Conservation (phyloP, 2,888 invertebrate genomes). For the Drosophila leonis region DNA sequence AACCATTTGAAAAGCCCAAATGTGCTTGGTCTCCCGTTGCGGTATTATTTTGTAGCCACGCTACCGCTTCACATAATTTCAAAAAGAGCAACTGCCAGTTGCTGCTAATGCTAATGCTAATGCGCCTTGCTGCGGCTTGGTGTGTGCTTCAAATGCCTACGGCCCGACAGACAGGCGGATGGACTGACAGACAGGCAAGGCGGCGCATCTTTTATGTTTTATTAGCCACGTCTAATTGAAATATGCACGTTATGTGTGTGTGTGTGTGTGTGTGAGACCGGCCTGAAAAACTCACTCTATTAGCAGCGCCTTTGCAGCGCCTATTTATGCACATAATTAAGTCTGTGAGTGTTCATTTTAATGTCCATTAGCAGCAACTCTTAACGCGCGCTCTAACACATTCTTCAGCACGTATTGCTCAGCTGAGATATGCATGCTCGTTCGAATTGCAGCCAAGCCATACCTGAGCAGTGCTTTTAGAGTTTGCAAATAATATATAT, state of each 20-base stretch:
- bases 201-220: conserved; percentile 64
- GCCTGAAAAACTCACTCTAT: conserved; percentile 43
- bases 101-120: conserved; percentile 9
- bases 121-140: conserved; percentile 21
- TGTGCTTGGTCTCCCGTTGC: conserved; percentile 51
- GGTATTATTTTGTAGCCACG: conserved; percentile 51
- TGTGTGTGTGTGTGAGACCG: neutral
- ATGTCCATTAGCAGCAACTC: conserved; percentile 17
- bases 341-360: conserved; percentile 13
- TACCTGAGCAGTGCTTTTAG: neutral
- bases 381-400: neutral
- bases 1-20: conserved; percentile 45
- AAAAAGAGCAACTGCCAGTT: conserved; percentile 28
- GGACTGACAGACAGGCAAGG: neutral
- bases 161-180: conserved; percentile 21
- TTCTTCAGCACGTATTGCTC: neutral
- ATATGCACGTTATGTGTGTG: conserved; percentile 38
- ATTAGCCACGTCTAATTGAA: conserved; percentile 73
- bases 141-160: conserved; percentile 39
- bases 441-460: neutral
- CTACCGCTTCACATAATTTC: conserved; percentile 48
- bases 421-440: neutral
- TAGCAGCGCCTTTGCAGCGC: conserved; percentile 33
- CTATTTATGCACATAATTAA: conserved; percentile 41
- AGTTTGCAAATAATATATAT: neutral